These are phyloP conservation scores for Chymomyza procnemis DNA, from an alignment of 2,888 invertebrate genomes.

Conservation along the genomic window DNA sequence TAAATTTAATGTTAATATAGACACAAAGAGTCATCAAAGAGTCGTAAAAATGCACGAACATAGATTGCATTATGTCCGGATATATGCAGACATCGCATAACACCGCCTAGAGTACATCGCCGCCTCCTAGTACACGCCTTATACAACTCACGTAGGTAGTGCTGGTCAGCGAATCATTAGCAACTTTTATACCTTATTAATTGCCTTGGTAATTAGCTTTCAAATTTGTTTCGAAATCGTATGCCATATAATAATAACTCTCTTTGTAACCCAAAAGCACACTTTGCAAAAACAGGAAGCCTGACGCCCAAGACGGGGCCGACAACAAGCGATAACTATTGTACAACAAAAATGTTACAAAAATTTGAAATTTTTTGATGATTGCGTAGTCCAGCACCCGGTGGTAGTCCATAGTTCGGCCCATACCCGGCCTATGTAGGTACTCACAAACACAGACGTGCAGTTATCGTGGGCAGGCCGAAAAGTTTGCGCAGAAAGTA, in stretches of 20 bases:
- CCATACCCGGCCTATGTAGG: background rate
- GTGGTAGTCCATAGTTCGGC: background rate
- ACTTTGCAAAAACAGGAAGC: slow-evolving; percentile 53
- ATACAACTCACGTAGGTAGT: background rate
- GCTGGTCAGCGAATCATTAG: slow-evolving; percentile 34
- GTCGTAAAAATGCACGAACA: background rate
- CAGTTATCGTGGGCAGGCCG: too few relatives aligned
- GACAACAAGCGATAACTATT: background rate
- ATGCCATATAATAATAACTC: background rate
- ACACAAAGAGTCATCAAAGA: background rate
- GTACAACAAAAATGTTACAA: slow-evolving; percentile 5
- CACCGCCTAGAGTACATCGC: background rate
- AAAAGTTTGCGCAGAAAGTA: too few relatives aligned
- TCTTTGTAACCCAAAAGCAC: slow-evolving; percentile 20
- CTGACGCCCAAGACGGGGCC: background rate
- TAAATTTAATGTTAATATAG: background rate
- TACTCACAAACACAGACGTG: background rate
- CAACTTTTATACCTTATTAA: slow-evolving; percentile 57
- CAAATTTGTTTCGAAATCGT: slow-evolving; percentile 18
- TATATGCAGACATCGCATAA: background rate
- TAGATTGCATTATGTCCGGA: background rate
- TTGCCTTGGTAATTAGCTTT: slow-evolving; percentile 52
- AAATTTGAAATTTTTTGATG: slow-evolving; percentile 57
- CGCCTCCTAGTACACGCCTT: background rate
- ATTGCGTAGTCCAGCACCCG: slow-evolving; percentile 50